Evolutionary conservation across 2,888 invertebrate species (phyloP), one percentile per base, ranked within the genome.

Genomic region (Glyphotaelius pellucidus): DNA sequence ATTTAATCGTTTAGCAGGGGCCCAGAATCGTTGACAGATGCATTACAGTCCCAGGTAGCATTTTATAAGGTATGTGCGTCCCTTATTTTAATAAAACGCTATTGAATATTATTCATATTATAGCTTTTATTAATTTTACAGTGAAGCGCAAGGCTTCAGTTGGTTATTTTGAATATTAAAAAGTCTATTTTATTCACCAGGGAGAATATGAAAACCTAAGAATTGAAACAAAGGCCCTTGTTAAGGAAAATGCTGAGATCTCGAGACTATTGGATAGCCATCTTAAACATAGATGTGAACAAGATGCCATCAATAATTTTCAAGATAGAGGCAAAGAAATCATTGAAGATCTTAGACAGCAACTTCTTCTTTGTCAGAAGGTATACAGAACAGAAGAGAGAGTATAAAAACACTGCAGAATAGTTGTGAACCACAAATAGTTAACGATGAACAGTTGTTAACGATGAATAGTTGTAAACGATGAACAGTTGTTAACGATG

Each of bases 21-120:
- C 30, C 93, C 93, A 19, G 93, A 93, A 81, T 93, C 93, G 3
- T 32, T 93, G 25, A 93, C 93, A 2, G 93, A 95, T 92, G 95
- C 95, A 88, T 94, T 96, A 93, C 95, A 96, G 94, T 95, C 94
- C 83, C 96, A 96, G 95, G 94, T 96, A 47, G 95, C 96, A 87
- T 96, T 95, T 95, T 96, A 96, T 93, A 95, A 96, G 95, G 96
- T 96, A 94, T 94, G 90, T 83, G 14, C 1, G 7, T 32, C 35
- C 7, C 25, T 25, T 67, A n/a, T 42, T 86, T n/a, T 86, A 38
- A 15, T 81, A 81, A 32, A 32, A 15, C 15, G 1, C 31, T 35
- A 12, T 42, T 47, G 47, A 14, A 47, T 47, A 47, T 47, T 47
- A 47, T 47, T 47, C 11, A 42, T 42, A 12, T 42, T 42, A 12